Evolutionary conservation across 1,140 invertebrate species (phyloP), one percentile per base, ranked within the genome.

Genomic region (Pseudomyrmex concolor): DNA sequence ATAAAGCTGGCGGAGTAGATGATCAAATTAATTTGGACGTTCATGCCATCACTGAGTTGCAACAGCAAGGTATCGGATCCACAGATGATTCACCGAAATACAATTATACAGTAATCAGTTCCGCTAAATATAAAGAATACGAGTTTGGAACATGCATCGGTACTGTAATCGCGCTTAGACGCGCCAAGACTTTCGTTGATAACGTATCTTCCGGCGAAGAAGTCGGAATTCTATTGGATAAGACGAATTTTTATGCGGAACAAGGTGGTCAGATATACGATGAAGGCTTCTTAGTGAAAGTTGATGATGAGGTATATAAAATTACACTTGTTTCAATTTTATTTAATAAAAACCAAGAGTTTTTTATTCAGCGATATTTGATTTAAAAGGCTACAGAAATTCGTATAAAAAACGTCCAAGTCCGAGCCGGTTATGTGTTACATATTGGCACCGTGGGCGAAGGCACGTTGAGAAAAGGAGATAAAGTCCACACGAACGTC

Each of bases 241-340:
- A 95, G 88, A 99, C 99, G 0, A 98, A 96, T 92, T 99, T 99
- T 93, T 99, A 99, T 95, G 99, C 99, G 9, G 99, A 99, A 94
- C 98, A 99, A 95, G 99, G 99, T 89, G 99, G 99, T 15, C 99
- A 99, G 95, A 98, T 99, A 87, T 99, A 97, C 93, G 99, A 99
- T 94, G 98, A 98, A 93, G 99, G 99, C 19, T 99, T 98, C 89
- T 96, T 99, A 91, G 96, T 97, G 0, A 99, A 99, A 95, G 94
- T 96, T 19, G 96, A 96, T 66, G 97, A 98, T 94, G 97, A 98
- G 89, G 96, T 95, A 91, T 89, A 85, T 84, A 22, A 83, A 63
- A 60, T 50, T 70, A 57, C 83, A 64, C 22, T 55, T 51, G 66
- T n/a, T 50, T 57, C 13, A 43, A 64, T 34, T 70, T 55, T 60